Evolutionary conservation across 2,888 invertebrate species (phyloP), one percentile per base, ranked within the genome.

Genomic region (Phragmatobia fuliginosa): DNA sequence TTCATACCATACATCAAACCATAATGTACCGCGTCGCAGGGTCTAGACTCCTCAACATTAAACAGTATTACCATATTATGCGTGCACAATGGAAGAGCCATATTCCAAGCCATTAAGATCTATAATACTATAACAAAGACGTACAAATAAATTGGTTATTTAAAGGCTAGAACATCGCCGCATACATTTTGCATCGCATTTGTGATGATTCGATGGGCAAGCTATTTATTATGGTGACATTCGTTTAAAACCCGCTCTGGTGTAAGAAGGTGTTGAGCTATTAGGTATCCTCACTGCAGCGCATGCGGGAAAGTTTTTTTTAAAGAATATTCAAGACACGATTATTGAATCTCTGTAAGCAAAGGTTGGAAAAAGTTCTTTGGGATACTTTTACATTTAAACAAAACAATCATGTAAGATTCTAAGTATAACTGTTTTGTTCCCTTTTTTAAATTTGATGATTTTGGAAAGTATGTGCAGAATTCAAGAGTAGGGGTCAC

Each of bases 181-280:
- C 85, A 85, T 89, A 87, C 87, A 88, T 90, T 90, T 88, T 88
- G 83, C 88, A 88, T 88, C 83, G 84, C 84, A 83, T 86, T 88
- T 85, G 88, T 86, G 85, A 88, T 82, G 86, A 85, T 85, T 83
- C 86, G 86, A 84, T 85, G 88, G 77, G 78, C 86, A 84, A 79
- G 82, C 83, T 85, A 87, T 89, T 87, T 89, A 89, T 87, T 83
- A 85, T 74, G 79, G 81, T 82, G 87, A 84, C 87, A 83, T 87
- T 83, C 81, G 85, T 83, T 87, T 86, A 84, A 85, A 78, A 18
- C 71, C 75, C 81, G 80, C 80, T 78, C 61, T 68, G 62, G 67
- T 71, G 72, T 75, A 72, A 72, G 64, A 61, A 70, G 64, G 68
- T 65, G 63, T 60, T 64, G 70, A 73, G 69, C 62, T 69, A 68